Evolutionary conservation across 1,140 invertebrate genomes (phyloP).

Genomic region (Lepidurus couesii): DNA sequence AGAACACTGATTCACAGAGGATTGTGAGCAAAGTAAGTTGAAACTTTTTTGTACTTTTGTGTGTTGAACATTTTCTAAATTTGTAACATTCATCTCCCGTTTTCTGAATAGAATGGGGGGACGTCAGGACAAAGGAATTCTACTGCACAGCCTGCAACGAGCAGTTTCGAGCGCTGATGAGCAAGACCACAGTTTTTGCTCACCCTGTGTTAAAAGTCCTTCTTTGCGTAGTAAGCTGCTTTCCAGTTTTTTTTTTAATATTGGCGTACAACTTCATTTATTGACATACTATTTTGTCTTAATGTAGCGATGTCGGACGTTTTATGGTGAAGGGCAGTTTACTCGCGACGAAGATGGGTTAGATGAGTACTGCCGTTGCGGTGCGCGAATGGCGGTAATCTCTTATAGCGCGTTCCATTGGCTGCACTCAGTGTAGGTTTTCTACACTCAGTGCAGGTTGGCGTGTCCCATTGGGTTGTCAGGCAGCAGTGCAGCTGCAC

Average conservation of each 20-base stretch:
- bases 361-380: constrained; percentile 84
- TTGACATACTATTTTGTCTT: constrained; percentile 35
- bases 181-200: constrained; percentile 52
- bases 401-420: no score
- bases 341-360: constrained; percentile 75
- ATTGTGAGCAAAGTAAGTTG: background rate
- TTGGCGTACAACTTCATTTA: constrained; percentile 30
- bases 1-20: no score
- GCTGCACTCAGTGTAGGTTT: no score
- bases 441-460: no score
- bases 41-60: no score
- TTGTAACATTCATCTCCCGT: background rate
- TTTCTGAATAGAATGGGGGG: background rate
- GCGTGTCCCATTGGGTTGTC: no score
- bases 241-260: constrained; percentile 21
- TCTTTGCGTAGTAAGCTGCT: constrained; percentile 57
- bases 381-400: constrained; percentile 77
- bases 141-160: background rate
- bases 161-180: constrained; percentile 27
- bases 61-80: background rate
- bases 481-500: no score
- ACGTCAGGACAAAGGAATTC: background rate
- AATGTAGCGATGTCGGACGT: constrained; percentile 62
- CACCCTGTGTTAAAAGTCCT: constrained; percentile 72
- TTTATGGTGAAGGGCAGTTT: constrained; percentile 67